A percentile compares a stretch with the other conserved stretches of the same genome.
Evolutionary conservation across 2,888 invertebrate species (phyloP).

Genomic region (Rhaphigaster nebulosa): DNA sequence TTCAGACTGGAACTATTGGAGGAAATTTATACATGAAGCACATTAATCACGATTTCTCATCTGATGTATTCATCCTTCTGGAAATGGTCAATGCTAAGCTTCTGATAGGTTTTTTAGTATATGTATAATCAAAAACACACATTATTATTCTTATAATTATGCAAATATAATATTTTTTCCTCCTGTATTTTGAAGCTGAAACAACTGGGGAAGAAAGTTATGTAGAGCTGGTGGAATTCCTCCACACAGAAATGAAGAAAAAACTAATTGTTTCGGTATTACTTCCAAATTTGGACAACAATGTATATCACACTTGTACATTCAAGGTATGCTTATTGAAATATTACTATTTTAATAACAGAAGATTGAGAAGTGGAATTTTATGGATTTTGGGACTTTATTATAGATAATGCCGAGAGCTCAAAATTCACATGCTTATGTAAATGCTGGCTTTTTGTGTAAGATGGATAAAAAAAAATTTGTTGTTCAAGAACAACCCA

Average conservation of each 20-base stretch:
- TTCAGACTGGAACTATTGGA: slow-evolving; percentile 73
- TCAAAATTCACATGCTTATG: slow-evolving; percentile 83
- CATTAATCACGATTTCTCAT: slow-evolving; percentile 77
- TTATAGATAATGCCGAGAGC: slow-evolving; percentile 80
- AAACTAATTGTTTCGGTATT: slow-evolving; percentile 72
- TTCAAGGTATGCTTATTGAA: slow-evolving; percentile 74
- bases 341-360: background rate
- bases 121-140: background rate
- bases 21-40: slow-evolving; percentile 81
- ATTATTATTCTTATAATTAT: slow-evolving; percentile 1
- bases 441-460: slow-evolving; percentile 81
- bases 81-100: slow-evolving; percentile 74
- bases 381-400: background rate
- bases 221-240: slow-evolving; percentile 72
- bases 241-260: slow-evolving; percentile 75
- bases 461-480: slow-evolving; percentile 70
- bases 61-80: slow-evolving; percentile 78
- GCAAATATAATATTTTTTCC: background rate
- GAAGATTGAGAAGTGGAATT: background rate
- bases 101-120: slow-evolving; percentile 70
- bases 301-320: slow-evolving; percentile 73
- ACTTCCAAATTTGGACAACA: slow-evolving; percentile 73
- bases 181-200: slow-evolving; percentile 66
- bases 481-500: slow-evolving; percentile 72
- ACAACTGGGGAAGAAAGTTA: slow-evolving; percentile 68